A percentile compares a stretch with the other conserved stretches of the same genome.
Evolutionary conservation across 2,797 vertebrate species (phyloP).

Genomic region (Galagoides demidoff): DNA sequence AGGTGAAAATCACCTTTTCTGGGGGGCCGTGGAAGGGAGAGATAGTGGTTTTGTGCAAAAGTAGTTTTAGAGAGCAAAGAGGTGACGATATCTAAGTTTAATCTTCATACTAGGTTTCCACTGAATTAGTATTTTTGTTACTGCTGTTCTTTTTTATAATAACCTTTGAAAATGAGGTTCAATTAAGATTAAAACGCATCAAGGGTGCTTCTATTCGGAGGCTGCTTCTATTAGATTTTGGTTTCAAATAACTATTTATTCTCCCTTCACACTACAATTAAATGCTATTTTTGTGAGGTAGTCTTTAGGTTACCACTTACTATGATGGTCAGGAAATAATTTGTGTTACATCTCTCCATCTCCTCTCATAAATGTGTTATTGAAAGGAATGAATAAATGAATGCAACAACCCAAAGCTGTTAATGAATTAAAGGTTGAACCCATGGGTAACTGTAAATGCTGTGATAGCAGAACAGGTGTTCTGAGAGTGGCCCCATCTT

Average conservation of each 20-base stretch:
- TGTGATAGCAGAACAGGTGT: background rate
- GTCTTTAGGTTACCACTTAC: background rate
- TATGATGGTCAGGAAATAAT: background rate
- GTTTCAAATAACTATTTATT: background rate
- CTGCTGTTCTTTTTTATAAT: background rate
- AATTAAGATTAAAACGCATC: background rate
- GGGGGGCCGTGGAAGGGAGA: too few relatives aligned
- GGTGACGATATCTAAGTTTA: background rate
- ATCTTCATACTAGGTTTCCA: constrained; percentile 17
- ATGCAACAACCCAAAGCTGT: background rate
- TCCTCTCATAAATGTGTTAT: background rate
- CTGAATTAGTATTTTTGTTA: background rate
- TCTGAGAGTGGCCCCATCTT: background rate
- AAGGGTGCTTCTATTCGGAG: background rate
- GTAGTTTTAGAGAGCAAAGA: background rate
- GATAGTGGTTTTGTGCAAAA: background rate
- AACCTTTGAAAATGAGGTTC: constrained; percentile 18
- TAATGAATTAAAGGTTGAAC: background rate
- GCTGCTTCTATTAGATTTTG: background rate
- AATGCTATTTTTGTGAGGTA: background rate
- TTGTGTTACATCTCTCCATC: background rate
- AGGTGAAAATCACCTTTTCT: background rate
- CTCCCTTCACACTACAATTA: background rate
- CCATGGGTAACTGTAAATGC: background rate
- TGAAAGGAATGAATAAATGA: background rate